Percentiles rank a stretch among this genome's conserved stretches.
phyloP scores from a whole-genome alignment of 2,113 vertebrate genomes.

The Pao palembangensis region DNA sequence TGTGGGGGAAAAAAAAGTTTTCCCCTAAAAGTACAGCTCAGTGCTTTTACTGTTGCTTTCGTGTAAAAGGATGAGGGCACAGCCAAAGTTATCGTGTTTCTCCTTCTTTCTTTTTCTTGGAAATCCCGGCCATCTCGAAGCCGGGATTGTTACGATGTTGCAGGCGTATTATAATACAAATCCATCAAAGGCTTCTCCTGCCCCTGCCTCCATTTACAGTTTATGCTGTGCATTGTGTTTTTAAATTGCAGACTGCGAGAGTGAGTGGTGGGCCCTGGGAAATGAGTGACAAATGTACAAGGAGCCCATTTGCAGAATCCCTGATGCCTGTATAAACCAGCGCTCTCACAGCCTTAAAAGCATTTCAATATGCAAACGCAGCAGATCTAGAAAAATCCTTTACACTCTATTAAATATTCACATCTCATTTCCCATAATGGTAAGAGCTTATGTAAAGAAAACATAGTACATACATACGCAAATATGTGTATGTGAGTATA shows the following conservation, averaged over 20 bases:
- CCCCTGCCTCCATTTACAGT: constrained; percentile 41
- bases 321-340: constrained; percentile 44
- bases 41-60: constrained; percentile 15
- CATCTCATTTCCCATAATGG: constrained; percentile 38
- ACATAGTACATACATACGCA: not conserved
- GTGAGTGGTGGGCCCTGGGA: constrained; percentile 35
- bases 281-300: constrained; percentile 52
- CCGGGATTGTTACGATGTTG: constrained; percentile 40
- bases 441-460: constrained; percentile 41
- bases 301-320: constrained; percentile 46
- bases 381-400: constrained; percentile 44
- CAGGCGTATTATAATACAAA: constrained; percentile 40
- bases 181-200: constrained; percentile 44
- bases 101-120: constrained; percentile 15
- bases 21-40: constrained; percentile 18
- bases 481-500: not conserved
- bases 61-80: constrained; percentile 34
- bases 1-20: not conserved
- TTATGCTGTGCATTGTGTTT: constrained; percentile 37
- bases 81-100: not conserved
- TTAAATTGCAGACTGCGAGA: constrained; percentile 31
- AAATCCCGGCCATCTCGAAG: constrained; percentile 13
- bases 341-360: constrained; percentile 44
- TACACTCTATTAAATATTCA: constrained; percentile 64
- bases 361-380: constrained; percentile 65